A percentile compares a stretch with the other conserved stretches of the same genome.
Evolutionary conservation across 2,888 invertebrate species (phyloP).

Genomic region (Luperina nickerlii): DNA sequence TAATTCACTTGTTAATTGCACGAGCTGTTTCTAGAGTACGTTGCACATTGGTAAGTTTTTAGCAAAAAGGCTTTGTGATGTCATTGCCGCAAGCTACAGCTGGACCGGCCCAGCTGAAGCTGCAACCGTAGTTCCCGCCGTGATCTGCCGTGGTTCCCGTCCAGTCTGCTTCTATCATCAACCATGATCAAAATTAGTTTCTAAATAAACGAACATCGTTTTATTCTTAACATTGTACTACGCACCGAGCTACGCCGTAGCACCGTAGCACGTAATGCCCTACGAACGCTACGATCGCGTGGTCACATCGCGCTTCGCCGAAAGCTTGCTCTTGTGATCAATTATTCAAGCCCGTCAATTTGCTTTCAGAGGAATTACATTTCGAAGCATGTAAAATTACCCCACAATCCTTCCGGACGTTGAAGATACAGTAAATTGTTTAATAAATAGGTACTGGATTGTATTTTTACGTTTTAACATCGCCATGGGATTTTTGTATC

Average conservation of each 20-base stretch:
- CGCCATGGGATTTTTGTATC: neutral
- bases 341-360: conserved; percentile 8
- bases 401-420: neutral
- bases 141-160: no score
- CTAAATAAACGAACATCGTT: neutral
- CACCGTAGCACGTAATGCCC: conserved; percentile 1
- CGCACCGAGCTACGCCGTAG: conserved; percentile 3
- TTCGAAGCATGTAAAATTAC: neutral
- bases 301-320: neutral
- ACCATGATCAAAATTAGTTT: neutral
- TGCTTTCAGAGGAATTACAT: neutral
- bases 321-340: neutral
- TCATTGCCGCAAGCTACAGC: no score
- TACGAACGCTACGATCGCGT: conserved; percentile 10
- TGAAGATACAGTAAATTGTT: neutral
- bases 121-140: no score
- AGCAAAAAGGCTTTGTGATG: no score
- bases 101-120: no score
- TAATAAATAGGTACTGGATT: no score
- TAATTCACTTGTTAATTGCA: no score
- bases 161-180: neutral
- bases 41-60: no score
- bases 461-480: neutral
- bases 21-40: no score
- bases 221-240: neutral